Base-by-base conservation (phyloP, 2,113 vertebrate genomes). In the Dromas ardeola region DNA sequence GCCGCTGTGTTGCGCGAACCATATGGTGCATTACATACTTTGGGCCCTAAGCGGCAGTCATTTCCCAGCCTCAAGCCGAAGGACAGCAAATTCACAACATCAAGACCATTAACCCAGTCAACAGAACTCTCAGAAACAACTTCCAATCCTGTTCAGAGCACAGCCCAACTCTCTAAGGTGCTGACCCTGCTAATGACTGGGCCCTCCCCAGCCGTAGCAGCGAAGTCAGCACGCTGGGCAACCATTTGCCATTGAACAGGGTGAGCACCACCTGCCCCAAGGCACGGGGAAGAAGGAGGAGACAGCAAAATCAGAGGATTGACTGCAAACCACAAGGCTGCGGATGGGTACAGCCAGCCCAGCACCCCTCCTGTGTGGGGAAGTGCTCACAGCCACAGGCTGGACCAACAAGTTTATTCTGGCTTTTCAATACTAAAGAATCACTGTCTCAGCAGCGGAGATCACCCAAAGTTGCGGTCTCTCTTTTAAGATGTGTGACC, bases 221-320 rank as follows among this genome's bases (percentile, higher is more conserved):
- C 18, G 0, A 0, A 49, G 26, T 27, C 69, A 93, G 52, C 85
- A 71, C 5, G 1, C 27, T 14, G 5, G 15, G 29, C 52, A 59
- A 10, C 5, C 20, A 9, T 50, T 78, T 50, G 5, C 22, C 25
- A 45, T 26, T 11, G 15, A 81, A 21, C 6, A 36, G 17, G 15
- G 27, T 43, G 40, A 86, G 43, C 20, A 72, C 45, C n/a, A 40
- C 36, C 59, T 43, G 29, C 38, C 42, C 55, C 6, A 2, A 58
- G 43, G 63, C 13, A 6, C 13, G 27, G 26, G 52, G 47, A 89
- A 6, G n/a, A 94, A 80, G 13, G 11, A 66, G 23, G 22, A 69
- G 32, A 4, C 29, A 38, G 49, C 59, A 65, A n/a, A 61, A 49
- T 56, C 36, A 29, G 38, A 67, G 40, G 15, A 53, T 1, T 20